Conservation (phyloP, 2,888 invertebrate genomes). For the Cheilosia scutellata region DNA sequence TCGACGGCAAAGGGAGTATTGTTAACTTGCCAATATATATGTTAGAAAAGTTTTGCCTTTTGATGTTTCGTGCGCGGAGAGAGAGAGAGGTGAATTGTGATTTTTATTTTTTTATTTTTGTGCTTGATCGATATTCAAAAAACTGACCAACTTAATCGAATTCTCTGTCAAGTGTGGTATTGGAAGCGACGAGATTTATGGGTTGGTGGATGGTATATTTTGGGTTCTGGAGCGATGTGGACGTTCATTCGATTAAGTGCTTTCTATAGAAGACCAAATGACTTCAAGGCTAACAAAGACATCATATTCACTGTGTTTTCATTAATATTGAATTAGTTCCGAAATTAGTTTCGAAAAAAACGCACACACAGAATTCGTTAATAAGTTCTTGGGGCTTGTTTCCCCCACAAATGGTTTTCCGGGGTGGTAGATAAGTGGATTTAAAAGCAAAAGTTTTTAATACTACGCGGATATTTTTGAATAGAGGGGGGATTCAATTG, state of each 20-base stretch:
- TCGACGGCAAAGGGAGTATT: constrained; percentile 22
- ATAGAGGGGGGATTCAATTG: neutral
- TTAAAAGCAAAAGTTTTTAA: constrained; percentile 55
- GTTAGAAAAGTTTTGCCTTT: constrained; percentile 58
- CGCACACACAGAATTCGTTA: neutral
- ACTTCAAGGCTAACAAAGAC: constrained; percentile 48
- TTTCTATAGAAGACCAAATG: constrained; percentile 27
- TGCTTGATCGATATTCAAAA: constrained; percentile 63
- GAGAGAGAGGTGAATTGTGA: neutral
- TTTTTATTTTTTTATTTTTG: neutral
- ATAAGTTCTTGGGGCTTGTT: constrained; percentile 12
- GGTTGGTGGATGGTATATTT: neutral
- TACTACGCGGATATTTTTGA: constrained; percentile 15
- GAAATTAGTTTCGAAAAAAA: constrained; percentile 34
- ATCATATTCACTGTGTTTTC: constrained; percentile 13
- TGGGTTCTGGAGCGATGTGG: constrained; percentile 22
- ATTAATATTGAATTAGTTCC: constrained; percentile 51
- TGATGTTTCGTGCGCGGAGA: neutral
- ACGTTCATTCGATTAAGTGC: constrained; percentile 64
- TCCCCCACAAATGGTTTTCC: constrained; percentile 17
- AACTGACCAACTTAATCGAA: constrained; percentile 67
- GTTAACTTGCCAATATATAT: constrained; percentile 69
- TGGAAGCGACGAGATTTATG: constrained; percentile 42
- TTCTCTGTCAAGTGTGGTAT: constrained; percentile 52
- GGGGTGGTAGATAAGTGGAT: constrained; percentile 50